A percentile compares a stretch with the other conserved stretches of the same genome.
These are phyloP conservation scores for Epistrophe grossulariae DNA, from an alignment of 2,888 invertebrate genomes.

Conservation along the genomic window DNA sequence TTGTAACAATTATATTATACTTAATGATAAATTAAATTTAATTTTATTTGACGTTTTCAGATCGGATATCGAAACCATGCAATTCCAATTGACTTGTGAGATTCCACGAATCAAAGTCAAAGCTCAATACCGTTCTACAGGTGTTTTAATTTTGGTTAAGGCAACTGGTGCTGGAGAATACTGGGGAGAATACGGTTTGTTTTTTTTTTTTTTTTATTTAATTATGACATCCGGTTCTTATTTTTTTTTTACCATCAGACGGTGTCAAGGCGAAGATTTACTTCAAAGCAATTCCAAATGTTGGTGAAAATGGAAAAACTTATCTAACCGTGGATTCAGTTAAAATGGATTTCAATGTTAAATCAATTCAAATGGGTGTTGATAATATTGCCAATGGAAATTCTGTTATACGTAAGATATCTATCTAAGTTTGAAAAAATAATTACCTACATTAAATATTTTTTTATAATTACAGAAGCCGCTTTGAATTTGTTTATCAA, in stretches of 20 bases:
- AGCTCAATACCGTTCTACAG: conserved; percentile 92
- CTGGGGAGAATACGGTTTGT: conserved; percentile 94
- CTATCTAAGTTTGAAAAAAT: not conserved
- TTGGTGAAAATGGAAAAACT: conserved; percentile 86
- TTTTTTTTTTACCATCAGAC: conserved; percentile 85
- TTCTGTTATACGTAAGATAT: conserved; percentile 89
- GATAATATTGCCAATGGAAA: conserved; percentile 93
- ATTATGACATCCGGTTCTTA: conserved; percentile 6
- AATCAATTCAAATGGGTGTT: conserved; percentile 93
- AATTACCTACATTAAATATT: conserved; percentile 4
- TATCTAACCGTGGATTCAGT: conserved; percentile 90
- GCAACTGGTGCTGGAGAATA: conserved; percentile 94
- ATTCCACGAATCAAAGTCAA: conserved; percentile 92
- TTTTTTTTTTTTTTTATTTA: not conserved
- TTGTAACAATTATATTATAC: not conserved
- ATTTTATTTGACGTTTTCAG: conserved; percentile 83
- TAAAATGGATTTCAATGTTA: conserved; percentile 94
- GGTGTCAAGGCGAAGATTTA: conserved; percentile 93
- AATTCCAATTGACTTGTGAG: conserved; percentile 91
- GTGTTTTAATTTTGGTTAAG: conserved; percentile 90
- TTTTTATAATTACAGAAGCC: conserved; percentile 86
- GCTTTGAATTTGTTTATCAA: conserved; percentile 94
- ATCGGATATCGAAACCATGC: conserved; percentile 90
- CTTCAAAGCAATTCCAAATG: conserved; percentile 89
- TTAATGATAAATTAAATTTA: conserved; percentile 17